A percentile compares a stretch with the other conserved stretches of the same genome.
phyloP scores from a whole-genome alignment of 2,888 invertebrate species.

The Morpho achilles region DNA sequence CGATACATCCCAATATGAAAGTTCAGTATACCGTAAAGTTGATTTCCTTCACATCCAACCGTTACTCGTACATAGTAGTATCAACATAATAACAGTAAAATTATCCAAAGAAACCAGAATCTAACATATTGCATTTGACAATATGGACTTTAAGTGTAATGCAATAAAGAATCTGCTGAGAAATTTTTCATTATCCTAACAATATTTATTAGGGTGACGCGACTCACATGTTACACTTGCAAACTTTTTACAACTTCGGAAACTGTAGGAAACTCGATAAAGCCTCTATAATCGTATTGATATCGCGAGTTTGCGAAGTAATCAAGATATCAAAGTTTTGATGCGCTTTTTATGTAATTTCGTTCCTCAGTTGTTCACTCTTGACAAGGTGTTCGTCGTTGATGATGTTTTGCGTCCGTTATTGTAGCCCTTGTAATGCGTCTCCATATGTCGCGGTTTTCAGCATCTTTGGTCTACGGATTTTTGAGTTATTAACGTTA shows the following conservation, averaged over 20 bases:
- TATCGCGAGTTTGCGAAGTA: constrained; percentile 47
- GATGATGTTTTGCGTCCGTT: too few relatives aligned
- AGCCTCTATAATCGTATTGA: constrained; percentile 55
- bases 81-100: constrained; percentile 62
- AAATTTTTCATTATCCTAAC: constrained; percentile 15
- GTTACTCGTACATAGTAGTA: constrained; percentile 34
- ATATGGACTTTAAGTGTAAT: constrained; percentile 12
- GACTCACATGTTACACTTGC: constrained; percentile 54
- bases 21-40: constrained; percentile 36
- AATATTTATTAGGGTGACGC: constrained; percentile 16
- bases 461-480: too few relatives aligned
- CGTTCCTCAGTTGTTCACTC: too few relatives aligned
- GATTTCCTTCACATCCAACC: constrained; percentile 48
- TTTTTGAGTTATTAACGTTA: too few relatives aligned
- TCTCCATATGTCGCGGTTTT: too few relatives aligned
- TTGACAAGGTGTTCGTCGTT: too few relatives aligned
- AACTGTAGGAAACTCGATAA: constrained; percentile 64
- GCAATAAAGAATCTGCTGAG: constrained; percentile 8
- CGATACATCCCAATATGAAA: neutral
- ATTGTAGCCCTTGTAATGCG: too few relatives aligned
- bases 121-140: constrained; percentile 28
- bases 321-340: constrained; percentile 32
- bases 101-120: constrained; percentile 65
- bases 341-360: constrained; percentile 14
- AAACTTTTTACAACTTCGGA: constrained; percentile 68